Evolutionary conservation across 64 coral and sea anemone genomes (phyloP), one percentile per base, ranked within the genome.

Genomic region (Exaiptasia diaphana): DNA sequence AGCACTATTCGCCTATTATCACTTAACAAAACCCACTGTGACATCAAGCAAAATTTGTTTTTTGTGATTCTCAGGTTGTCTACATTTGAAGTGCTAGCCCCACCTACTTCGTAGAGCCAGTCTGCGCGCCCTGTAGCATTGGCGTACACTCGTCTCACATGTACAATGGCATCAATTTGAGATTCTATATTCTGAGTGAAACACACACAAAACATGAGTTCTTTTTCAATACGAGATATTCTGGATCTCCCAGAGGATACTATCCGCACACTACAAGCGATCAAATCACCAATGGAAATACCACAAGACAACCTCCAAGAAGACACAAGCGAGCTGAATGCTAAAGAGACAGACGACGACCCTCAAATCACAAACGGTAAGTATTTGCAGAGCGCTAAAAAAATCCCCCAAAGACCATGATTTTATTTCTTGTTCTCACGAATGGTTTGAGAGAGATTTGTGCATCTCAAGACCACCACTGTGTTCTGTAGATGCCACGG

Each of bases 171-270:
- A 37, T 34, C 84, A 49, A 77, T 77, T 78, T 78, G 59, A 87
- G 63, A 77, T 60, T 44, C 44, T 77, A 61, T 87, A 87, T 70
- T 67, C 84, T 38, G 64, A 87, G 75, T 70, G 74, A 53, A 87
- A 50, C 35, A 63, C 53, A 56, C 68, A 69, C 67, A 53, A 0
- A 41, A 68, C 27, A 83, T 83, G 81, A 83, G 65, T 73, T 83
- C 84, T 33, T 87, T 87, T 87, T 87, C 84, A 58, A 87, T 87
- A 87, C 77, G 74, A 87, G 74, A 87, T 73, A 87, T 87, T 78
- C 84, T 87, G 62, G 75, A 87, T 76, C 71, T 87, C 49, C 84
- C 84, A 28, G 84, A 87, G 18, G 84, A 87, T 37, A 78, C 57
- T 8, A 87, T 87, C 10, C 84, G 84, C 31, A 77, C 84, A 42